Conservation (phyloP, 2,113 vertebrate genomes). For the Phoenicopterus ruber region DNA sequence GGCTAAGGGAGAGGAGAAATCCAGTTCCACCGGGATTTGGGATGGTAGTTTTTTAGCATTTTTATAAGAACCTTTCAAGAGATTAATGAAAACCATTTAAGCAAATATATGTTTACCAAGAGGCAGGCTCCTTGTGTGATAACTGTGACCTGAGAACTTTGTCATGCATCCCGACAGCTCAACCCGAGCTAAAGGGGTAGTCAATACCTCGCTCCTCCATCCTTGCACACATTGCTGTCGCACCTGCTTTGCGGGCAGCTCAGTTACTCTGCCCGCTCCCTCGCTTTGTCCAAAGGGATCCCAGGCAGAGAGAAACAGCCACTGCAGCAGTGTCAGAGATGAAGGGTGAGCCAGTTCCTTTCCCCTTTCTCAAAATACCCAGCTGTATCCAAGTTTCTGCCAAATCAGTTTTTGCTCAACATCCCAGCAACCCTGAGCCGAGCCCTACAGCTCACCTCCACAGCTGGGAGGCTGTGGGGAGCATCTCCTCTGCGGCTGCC, state of each 20-base stretch:
- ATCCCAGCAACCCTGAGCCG: not conserved
- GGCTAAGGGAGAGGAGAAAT: not conserved
- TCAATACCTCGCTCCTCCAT: not conserved
- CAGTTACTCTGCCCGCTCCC: not conserved
- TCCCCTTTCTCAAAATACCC: not conserved
- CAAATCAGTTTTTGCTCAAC: not conserved
- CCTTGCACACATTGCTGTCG: not conserved
- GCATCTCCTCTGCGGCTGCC: not conserved
- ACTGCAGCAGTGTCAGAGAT: not conserved
- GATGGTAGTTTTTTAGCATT: not conserved
- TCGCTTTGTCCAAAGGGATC: not conserved
- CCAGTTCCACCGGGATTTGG: not conserved
- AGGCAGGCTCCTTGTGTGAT: not conserved
- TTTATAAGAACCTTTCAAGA: not conserved
- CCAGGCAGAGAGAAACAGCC: not conserved
- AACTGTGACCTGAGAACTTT: not conserved
- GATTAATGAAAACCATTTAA: not conserved
- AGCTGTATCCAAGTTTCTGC: not conserved
- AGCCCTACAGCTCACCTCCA: not conserved
- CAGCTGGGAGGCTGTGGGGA: not conserved
- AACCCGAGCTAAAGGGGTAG: not conserved
- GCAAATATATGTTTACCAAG: not conserved
- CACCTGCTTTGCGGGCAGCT: not conserved
- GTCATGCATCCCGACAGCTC: not conserved
- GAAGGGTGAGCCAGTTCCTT: not conserved